Evolutionary conservation across 2,888 invertebrate species (phyloP), one percentile per base, ranked within the genome.

Genomic region (Apodemia hepburni): DNA sequence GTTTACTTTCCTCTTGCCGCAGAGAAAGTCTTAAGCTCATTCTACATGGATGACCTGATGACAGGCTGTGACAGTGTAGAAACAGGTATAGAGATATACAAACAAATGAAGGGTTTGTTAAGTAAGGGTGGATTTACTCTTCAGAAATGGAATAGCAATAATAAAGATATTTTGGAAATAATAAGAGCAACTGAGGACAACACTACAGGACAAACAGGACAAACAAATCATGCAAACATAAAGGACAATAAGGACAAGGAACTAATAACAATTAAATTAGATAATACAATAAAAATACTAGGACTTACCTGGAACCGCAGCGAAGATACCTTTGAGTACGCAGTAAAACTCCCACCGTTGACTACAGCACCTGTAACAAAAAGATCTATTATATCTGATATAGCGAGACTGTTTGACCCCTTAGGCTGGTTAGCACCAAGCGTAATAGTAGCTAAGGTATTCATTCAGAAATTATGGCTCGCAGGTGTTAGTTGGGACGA

Each of bases 1-100:
- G 18, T 35, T 12, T 15, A 60, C 8, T 68, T 64, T 60, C 69
- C 70, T 0, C 1, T 63, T 12, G 69, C 68, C 1, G 54, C 63
- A 3, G 33, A 60, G 3, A 63, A 58, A 15, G 62, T 65, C 0
- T 6, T 49, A 29, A 63, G 60, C 7, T 62, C 59, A 6, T 68
- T 69, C 27, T 70, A 69, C 18, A 66, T 71, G 64, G 71, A 71
- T 27, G 70, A 71, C 58, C 59, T 71, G 3, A 65, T 71, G 65
- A 67, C 69, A 0, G 69, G 68, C 4, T 68, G 69, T 58, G 22
- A 66, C 12, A 62, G 58, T 62, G 6, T 69, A 64, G 45, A 69
- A 70, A 58, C 65, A 61, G 65, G 45, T 11, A 11, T 38, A 11
- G 9, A 38, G 11, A 11, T 38, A 38, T 38, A 38, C 11, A 38